Conservation (phyloP, 2,888 invertebrate genomes). For the Drosophila nr. medialis region DNA sequence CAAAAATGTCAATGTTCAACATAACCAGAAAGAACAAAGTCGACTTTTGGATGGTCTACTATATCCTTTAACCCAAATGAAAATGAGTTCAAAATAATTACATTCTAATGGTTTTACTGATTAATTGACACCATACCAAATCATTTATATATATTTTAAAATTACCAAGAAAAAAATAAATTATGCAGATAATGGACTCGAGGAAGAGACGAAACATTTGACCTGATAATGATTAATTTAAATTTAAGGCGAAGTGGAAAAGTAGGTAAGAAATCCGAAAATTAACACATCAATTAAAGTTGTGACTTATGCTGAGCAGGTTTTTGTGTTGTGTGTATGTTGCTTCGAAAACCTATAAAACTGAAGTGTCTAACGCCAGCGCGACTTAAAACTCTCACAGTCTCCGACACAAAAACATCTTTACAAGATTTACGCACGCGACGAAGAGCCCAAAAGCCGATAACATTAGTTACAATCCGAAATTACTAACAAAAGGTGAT, state of each 20-base stretch:
- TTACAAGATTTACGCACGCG: conserved; percentile 21
- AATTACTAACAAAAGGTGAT: conserved; percentile 43
- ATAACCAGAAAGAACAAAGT: background rate
- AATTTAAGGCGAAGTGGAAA: conserved; percentile 17
- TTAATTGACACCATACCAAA: background rate
- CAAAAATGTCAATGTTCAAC: conserved; percentile 4
- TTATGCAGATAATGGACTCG: conserved; percentile 1
- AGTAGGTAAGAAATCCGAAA: conserved; percentile 9
- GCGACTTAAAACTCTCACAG: conserved; percentile 55
- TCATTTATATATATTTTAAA: background rate
- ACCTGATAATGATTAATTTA: conserved; percentile 22
- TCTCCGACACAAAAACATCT: conserved; percentile 51
- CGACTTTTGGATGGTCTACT: background rate
- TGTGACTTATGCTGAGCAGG: conserved; percentile 31
- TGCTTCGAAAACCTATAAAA: conserved; percentile 58
- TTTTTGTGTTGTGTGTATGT: conserved; percentile 30
- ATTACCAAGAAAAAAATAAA: background rate
- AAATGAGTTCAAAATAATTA: background rate
- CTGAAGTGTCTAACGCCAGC: conserved; percentile 36
- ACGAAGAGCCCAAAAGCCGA: background rate
- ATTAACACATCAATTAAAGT: conserved; percentile 18
- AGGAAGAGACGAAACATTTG: background rate
- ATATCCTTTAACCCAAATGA: background rate
- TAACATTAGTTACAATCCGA: conserved; percentile 6
- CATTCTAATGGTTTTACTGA: background rate